Base-by-base conservation (phyloP, 2,113 vertebrate species). In the Nymphicus hollandicus region DNA sequence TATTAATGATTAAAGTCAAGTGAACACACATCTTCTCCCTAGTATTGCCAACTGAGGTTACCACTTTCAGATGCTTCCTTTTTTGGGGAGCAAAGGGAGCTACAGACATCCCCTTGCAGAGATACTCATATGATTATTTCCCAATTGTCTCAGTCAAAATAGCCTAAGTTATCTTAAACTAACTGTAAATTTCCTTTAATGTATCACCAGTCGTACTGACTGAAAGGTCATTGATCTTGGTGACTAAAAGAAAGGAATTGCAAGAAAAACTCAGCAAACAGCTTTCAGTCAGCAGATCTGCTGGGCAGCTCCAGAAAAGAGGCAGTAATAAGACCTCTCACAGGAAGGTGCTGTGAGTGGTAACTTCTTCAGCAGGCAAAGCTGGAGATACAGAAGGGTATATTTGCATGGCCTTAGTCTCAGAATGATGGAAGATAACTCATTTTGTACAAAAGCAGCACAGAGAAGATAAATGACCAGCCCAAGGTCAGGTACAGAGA, bases 1-100 rank as follows among this genome's bases (percentile, higher is more conserved):
- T 52, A 58, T 71, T 87, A 53, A 92, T 53, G 61, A 91, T 77
- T 78, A 65, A 91, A 95, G 55, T 86, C 50, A 22, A 22, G 53
- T 46, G 72, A 92, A 88, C 43, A 37, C 46, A 49, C 5, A 1
- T 53, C 82, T 74, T 55, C 27, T 77, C 53, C 58, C 29, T 46
- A 39, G 19, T 88, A 92, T 86, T 92, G 63, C 44, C 52, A 85
- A 15, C 39, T 68, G 73, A 94, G 33, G 13, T 74, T 93, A 76
- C 39, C 22, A 69, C 23, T 77, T 90, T 23, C 41, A 69, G 52
- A 7, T 55, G 63, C 37, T 82, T 37, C 25, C 49, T 55, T 81
- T 63, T 60, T 53, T 7, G 3, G 4, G 6, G 23, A 2, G 1
- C 1, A 4, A 4, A 12, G 5, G 3, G 7, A 82, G 39, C 31